Base-by-base conservation (phyloP, 2,888 invertebrate genomes). In the Lobophora halterata region DNA sequence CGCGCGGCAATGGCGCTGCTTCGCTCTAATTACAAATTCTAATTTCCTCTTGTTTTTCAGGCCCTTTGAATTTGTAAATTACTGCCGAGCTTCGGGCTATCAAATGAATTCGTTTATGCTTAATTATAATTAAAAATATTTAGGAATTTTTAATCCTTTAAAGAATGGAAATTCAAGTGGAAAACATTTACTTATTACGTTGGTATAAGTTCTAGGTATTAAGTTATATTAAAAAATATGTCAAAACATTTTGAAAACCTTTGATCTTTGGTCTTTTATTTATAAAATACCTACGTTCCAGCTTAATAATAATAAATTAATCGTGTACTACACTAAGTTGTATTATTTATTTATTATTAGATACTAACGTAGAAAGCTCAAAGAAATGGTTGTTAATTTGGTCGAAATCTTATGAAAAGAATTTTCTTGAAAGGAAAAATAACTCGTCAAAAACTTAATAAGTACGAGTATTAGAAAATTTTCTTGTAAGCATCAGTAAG, bases 21-120 rank as follows among this genome's bases (percentile, higher is more conserved):
- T 68, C 74, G 69, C 67, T 67, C 81, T 86, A 86, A 86, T 87
- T 87, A 86, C 77, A 82, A 85, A 86, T 86, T 83, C 83, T 85
- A 85, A 87, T 86, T 82, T 71, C 70, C 79, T 79, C 86, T 85
- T 86, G 85, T 86, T 80, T 74, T 78, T 73, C 76, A 74, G 77
- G 76, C 74, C 79, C 79, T 83, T 85, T 85, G 86, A 86, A 86
- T 86, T 83, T 79, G 70, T 80, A 81, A 86, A 81, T 81, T 78
- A 82, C 79, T 78, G 74, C 73, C 67, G 66, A 66, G 63, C 71
- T 69, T 65, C 58, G 60, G 62, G 71, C 73, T 71, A 77, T 73
- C 74, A 71, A 77, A 78, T 79, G 65, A 77, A 77, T 81, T 67
- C 52, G 21, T 34, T 43, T 16, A 34, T 13, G 21, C 11, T 3